Percentiles rank a stretch among this genome's conserved stretches.
Evolutionary conservation across 1,140 invertebrate species (phyloP).

Genomic region (Drosophila kepulauana): DNA sequence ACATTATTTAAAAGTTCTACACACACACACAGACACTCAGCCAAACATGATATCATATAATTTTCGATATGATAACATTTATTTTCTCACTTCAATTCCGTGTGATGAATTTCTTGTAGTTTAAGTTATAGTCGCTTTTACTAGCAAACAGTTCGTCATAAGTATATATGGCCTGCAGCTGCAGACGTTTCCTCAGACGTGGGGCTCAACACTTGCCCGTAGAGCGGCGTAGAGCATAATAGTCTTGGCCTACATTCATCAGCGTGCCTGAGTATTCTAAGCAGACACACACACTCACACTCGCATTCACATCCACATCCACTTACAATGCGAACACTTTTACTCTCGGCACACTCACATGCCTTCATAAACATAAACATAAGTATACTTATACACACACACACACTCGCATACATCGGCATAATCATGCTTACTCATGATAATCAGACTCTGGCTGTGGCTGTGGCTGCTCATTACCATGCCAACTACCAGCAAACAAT

Average conservation of each 20-base stretch:
- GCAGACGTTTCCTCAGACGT: constrained; percentile 38
- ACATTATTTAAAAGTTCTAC: constrained; percentile 8
- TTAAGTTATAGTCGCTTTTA: constrained; percentile 12
- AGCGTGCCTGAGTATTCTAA: constrained; percentile 55
- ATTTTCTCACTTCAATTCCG: neutral
- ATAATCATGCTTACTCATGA: constrained; percentile 81
- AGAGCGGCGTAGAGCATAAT: constrained; percentile 55
- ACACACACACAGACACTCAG: neutral
- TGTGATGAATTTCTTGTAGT: neutral
- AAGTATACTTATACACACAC: constrained; percentile 11
- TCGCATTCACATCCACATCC: constrained; percentile 27
- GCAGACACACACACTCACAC: constrained; percentile 44
- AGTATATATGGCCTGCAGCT: constrained; percentile 11
- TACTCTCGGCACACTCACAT: constrained; percentile 64
- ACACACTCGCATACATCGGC: constrained; percentile 49
- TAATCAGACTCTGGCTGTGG: constrained; percentile 72
- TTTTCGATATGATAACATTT: constrained; percentile 1
- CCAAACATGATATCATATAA: neutral
- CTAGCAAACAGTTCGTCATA: constrained; percentile 3
- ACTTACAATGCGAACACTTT: constrained; percentile 70
- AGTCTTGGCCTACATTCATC: constrained; percentile 71
- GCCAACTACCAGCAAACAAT: constrained; percentile 68
- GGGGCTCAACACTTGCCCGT: constrained; percentile 46
- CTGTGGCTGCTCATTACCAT: constrained; percentile 71
- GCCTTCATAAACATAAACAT: constrained; percentile 39